phyloP scores from a whole-genome alignment of 1,140 invertebrate genomes.

The Diachasma alloeum region DNA sequence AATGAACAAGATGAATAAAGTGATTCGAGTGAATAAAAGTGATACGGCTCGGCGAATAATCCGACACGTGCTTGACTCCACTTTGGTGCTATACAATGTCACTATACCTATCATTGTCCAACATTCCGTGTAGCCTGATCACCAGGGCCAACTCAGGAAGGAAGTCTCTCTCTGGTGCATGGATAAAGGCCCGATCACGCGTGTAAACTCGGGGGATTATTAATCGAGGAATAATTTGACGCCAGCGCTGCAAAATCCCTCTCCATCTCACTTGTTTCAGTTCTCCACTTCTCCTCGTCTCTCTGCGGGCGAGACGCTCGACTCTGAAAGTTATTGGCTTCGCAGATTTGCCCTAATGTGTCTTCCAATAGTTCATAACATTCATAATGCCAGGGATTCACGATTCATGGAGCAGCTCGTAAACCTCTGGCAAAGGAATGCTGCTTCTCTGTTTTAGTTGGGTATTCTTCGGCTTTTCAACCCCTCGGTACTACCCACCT shows the following conservation, averaged over 20 bases:
- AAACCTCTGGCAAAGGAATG: conserved; percentile 31
- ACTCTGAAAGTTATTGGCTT: conserved; percentile 56
- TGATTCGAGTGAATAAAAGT: conserved; percentile 28
- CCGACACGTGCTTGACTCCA: conserved; percentile 29
- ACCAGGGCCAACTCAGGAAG: conserved; percentile 30
- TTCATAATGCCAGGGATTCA: conserved; percentile 24
- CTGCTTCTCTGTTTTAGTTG: conserved; percentile 26
- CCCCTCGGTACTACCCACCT: conserved; percentile 36
- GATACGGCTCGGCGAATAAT: conserved; percentile 36
- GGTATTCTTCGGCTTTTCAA: neutral
- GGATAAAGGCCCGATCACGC: conserved; percentile 61
- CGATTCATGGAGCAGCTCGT: conserved; percentile 47
- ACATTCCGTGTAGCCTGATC: conserved; percentile 32
- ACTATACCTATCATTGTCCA: conserved; percentile 17
- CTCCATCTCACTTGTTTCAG: neutral
- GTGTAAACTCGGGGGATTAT: conserved; percentile 62
- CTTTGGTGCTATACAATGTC: neutral
- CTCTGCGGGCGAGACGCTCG: conserved; percentile 22
- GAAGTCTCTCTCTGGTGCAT: conserved; percentile 33
- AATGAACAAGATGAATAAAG: conserved; percentile 18
- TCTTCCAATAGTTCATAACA: conserved; percentile 61
- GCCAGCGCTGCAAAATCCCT: conserved; percentile 34
- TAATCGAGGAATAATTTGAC: conserved; percentile 63
- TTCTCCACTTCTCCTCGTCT: conserved; percentile 25
- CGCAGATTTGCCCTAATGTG: conserved; percentile 61